Evolutionary conservation across 2,113 vertebrate genomes (phyloP), one percentile per base, ranked within the genome.

Genomic region (Spea multiplicata): DNA sequence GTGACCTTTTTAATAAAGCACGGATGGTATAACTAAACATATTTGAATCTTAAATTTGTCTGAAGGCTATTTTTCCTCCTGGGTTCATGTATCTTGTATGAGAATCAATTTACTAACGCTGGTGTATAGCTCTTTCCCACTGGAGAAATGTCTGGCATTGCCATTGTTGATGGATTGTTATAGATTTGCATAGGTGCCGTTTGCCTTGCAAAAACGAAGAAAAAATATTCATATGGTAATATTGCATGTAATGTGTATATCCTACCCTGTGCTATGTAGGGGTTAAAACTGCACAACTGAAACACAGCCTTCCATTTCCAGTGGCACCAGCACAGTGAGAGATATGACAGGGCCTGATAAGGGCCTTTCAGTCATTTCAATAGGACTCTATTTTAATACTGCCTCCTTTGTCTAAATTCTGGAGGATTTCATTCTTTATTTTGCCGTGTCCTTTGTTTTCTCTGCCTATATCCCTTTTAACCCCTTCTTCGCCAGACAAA

Each of bases 311-410:
- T 73, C 70, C 45, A 44, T 79, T 73, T 73, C 50, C 77, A 57
- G 70, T 73, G 77, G 61, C 77, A 79, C 70, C 77, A 53, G 76
- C 76, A 66, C 76, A n/a, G 48, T 45, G 30, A 66, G 44, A 66
- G 77, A 73, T 73, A 79, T 79, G 77, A 79, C 77, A 73, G 69
- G 62, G 62, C 53, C 70, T 73, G 77, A 79, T 79, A 79, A 79
- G 70, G 50, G 62, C 71, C 70, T 79, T 78, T 79, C 77, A 79
- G 50, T 53, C 45, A 73, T 73, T 79, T 79, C 70, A 79, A 79
- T 79, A 53, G 76, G 49, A 46, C 50, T 79, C 70, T 79, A 78
- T 78, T 73, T 71, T 79, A 79, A 73, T 72, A 73, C 77, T 44
- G 55, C 46, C 46, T 44, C 62, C 45, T 79, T 79, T 79, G 76